These are phyloP conservation scores for Nesogale talazaci DNA, from an alignment of 2,113 vertebrate species.

Conservation along the genomic window DNA sequence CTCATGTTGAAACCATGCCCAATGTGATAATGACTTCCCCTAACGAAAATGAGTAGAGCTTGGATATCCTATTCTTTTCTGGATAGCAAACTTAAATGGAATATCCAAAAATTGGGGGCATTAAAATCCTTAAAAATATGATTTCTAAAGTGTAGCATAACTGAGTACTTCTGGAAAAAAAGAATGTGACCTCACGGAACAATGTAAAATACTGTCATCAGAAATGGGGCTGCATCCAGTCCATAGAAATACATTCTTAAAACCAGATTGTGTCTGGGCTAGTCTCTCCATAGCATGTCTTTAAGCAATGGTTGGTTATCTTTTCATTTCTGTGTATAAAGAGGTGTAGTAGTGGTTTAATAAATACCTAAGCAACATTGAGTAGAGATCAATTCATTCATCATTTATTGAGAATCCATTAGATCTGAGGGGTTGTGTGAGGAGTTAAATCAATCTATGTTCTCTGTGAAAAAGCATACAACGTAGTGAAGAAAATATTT, in stretches of 20 bases:
- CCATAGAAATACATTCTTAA: background rate
- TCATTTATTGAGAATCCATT: background rate
- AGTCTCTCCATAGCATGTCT: background rate
- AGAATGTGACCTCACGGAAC: background rate
- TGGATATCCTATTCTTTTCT: slow-evolving; percentile 50
- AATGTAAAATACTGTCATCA: background rate
- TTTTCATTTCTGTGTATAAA: background rate
- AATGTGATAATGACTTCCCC: slow-evolving; percentile 48
- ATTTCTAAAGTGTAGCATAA: slow-evolving; percentile 14
- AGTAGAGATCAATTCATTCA: background rate
- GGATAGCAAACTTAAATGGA: slow-evolving; percentile 18
- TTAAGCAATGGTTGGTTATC: background rate
- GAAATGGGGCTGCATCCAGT: background rate
- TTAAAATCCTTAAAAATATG: slow-evolving; percentile 62
- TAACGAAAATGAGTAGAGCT: slow-evolving; percentile 55
- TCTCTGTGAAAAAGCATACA: background rate
- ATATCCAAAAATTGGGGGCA: slow-evolving; percentile 23
- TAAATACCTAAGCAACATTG: background rate
- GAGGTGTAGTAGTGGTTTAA: background rate
- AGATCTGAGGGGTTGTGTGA: background rate
- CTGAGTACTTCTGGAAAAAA: background rate
- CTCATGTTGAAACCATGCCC: slow-evolving; percentile 53
- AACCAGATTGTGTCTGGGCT: background rate
- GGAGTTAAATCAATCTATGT: background rate
- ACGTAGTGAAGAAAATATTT: background rate